A percentile compares a stretch with the other conserved stretches of the same genome.
These are phyloP conservation scores for Heliothis virescens DNA, from an alignment of 1,140 invertebrate species.

Conservation along the genomic window DNA sequence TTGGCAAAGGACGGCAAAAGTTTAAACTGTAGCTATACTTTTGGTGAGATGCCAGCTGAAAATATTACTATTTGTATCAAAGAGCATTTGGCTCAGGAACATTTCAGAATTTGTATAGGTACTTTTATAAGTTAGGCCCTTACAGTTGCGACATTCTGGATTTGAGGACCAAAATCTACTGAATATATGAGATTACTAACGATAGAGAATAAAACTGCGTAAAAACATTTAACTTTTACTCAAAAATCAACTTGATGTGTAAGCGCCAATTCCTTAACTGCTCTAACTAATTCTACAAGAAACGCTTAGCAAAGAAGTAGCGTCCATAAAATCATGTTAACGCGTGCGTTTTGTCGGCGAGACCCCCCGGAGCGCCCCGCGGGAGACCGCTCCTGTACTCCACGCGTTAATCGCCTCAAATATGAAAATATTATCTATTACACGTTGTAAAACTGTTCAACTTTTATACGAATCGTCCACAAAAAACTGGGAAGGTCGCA, in stretches of 20 bases:
- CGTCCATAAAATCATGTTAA: conserved; percentile 51
- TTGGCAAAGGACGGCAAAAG: conserved; percentile 8
- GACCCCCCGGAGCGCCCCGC: conserved; percentile 68
- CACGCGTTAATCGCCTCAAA: conserved; percentile 71
- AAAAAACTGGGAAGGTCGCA: conserved; percentile 32
- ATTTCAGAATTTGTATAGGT: too few relatives aligned
- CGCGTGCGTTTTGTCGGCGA: conserved; percentile 53
- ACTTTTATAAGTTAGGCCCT: too few relatives aligned
- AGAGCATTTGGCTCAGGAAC: conserved; percentile 23
- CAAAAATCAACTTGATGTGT: neutral
- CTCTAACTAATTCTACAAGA: conserved; percentile 32
- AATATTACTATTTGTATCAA: conserved; percentile 15
- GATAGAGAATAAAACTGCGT: too few relatives aligned
- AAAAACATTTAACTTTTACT: too few relatives aligned
- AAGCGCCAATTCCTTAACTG: neutral
- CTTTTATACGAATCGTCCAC: conserved; percentile 25
- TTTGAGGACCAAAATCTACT: too few relatives aligned
- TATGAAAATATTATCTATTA: conserved; percentile 72
- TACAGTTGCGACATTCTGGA: too few relatives aligned
- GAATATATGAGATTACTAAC: too few relatives aligned
- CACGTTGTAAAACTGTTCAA: conserved; percentile 53
- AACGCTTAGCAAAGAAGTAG: conserved; percentile 51
- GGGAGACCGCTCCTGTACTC: conserved; percentile 73
- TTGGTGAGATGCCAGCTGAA: conserved; percentile 18
- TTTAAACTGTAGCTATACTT: conserved; percentile 14